phyloP scores from a whole-genome alignment of 2,888 invertebrate species.

The Drosophila mimetica region DNA sequence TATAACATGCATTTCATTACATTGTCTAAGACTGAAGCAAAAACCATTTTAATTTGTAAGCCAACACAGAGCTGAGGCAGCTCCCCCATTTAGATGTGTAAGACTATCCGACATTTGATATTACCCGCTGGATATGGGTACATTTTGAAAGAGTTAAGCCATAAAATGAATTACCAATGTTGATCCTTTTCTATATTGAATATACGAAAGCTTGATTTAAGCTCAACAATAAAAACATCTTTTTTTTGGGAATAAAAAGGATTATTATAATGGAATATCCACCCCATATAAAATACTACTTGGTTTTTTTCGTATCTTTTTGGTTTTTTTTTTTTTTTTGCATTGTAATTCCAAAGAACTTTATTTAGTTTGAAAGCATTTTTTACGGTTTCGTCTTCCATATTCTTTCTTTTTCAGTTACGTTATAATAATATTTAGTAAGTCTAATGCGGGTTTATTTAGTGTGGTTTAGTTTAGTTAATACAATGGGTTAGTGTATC shows the following conservation, averaged over 20 bases:
- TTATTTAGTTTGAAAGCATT: constrained; percentile 83
- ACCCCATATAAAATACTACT: constrained; percentile 4
- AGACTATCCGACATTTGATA: constrained; percentile 17
- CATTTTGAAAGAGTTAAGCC: constrained; percentile 17
- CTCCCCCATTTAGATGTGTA: constrained; percentile 13
- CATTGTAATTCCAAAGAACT: constrained; percentile 83
- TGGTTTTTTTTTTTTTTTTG: constrained; percentile 51
- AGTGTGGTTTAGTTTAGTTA: constrained; percentile 53
- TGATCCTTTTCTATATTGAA: constrained; percentile 35
- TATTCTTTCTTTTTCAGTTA: constrained; percentile 48
- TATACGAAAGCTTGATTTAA: constrained; percentile 31
- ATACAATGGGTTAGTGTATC: constrained; percentile 67
- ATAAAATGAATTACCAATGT: constrained; percentile 16
- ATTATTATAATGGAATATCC: neutral
- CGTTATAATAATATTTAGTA: constrained; percentile 75
- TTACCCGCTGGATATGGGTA: constrained; percentile 26
- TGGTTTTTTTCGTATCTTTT: constrained; percentile 37
- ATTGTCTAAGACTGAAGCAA: constrained; percentile 70
- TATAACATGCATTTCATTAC: constrained; percentile 39
- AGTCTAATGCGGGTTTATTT: constrained; percentile 64
- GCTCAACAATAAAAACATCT: neutral
- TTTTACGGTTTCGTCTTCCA: constrained; percentile 56
- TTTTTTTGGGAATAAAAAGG: neutral
- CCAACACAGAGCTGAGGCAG: constrained; percentile 23
- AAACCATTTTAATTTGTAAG: constrained; percentile 42